These are phyloP conservation scores for Enteromius unitaeniatus DNA, from an alignment of 2,797 vertebrate species.

Conservation along the genomic window DNA sequence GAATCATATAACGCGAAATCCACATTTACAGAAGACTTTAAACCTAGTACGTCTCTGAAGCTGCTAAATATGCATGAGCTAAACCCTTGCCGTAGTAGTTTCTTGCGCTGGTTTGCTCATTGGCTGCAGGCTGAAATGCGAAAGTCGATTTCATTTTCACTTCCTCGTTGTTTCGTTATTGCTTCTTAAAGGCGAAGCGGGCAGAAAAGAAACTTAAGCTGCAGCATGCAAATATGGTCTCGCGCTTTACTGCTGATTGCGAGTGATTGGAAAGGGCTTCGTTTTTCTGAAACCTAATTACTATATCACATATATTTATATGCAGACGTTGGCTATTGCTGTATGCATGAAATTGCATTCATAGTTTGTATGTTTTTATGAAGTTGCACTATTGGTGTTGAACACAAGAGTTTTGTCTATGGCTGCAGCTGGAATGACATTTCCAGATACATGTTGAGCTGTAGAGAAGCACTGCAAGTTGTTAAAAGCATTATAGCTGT, in stretches of 20 bases:
- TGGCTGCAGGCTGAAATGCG: slow-evolving; percentile 71
- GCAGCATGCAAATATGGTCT: neutral
- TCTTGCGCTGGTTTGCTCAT: slow-evolving; percentile 63
- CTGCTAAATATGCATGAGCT: neutral
- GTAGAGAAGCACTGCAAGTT: neutral
- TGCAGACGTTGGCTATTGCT: neutral
- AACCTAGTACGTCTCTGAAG: neutral
- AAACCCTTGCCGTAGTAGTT: neutral
- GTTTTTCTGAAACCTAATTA: neutral
- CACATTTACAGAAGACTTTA: neutral
- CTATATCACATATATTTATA: neutral
- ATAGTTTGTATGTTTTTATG: neutral
- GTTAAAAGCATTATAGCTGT: slow-evolving; percentile 7
- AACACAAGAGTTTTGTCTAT: too few relatives aligned
- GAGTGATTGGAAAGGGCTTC: too few relatives aligned
- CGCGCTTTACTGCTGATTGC: neutral
- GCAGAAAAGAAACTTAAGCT: slow-evolving; percentile 50
- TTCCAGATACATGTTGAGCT: neutral
- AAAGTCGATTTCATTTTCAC: slow-evolving; percentile 90
- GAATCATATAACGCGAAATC: too few relatives aligned
- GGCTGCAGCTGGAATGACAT: neutral
- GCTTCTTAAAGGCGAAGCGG: slow-evolving; percentile 40
- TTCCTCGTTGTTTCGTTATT: slow-evolving; percentile 75
- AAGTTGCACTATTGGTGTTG: neutral
- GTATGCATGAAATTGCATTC: neutral